phyloP scores from a whole-genome alignment of 2,888 invertebrate genomes.

The Cephus nigrinus region DNA sequence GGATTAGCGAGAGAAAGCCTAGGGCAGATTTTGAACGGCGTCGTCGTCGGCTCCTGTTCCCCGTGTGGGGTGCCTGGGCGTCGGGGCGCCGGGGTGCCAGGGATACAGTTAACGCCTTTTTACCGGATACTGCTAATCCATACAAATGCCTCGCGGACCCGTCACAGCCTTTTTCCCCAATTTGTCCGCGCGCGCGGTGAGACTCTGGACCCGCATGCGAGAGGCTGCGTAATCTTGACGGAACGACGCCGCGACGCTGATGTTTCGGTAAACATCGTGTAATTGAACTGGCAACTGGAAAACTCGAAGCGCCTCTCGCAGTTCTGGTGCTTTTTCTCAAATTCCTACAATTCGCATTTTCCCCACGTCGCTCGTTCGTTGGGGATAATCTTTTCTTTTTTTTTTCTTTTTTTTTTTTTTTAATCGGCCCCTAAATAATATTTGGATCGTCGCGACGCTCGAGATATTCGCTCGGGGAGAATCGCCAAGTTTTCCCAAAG shows the following conservation, averaged over 20 bases:
- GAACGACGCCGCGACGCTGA: conserved; percentile 38
- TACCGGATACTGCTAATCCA: conserved; percentile 42
- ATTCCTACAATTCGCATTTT: not conserved
- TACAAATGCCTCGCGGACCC: conserved; percentile 48
- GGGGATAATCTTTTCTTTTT: too few species aligned
- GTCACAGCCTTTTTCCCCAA: conserved; percentile 48
- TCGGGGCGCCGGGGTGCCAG: too few species aligned
- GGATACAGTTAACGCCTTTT: not conserved
- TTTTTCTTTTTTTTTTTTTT: too few species aligned
- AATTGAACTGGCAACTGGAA: too few species aligned
- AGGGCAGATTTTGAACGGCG: not conserved
- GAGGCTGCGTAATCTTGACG: conserved; percentile 49
- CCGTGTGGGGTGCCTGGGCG: too few species aligned
- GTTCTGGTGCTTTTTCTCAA: not conserved
- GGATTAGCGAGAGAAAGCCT: not conserved
- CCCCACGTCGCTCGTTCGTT: too few species aligned
- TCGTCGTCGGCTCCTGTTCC: too few species aligned
- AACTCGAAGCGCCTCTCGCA: too few species aligned
- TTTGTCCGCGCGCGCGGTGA: conserved; percentile 36
- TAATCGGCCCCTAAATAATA: too few species aligned
- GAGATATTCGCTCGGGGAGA: not conserved
- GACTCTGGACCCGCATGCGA: conserved; percentile 44
- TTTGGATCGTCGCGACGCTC: not conserved
- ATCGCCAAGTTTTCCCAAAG: not conserved
- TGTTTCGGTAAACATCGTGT: conserved; percentile 31